phyloP scores from a whole-genome alignment of 2,888 invertebrate genomes.

The Dasypogon diadema region DNA sequence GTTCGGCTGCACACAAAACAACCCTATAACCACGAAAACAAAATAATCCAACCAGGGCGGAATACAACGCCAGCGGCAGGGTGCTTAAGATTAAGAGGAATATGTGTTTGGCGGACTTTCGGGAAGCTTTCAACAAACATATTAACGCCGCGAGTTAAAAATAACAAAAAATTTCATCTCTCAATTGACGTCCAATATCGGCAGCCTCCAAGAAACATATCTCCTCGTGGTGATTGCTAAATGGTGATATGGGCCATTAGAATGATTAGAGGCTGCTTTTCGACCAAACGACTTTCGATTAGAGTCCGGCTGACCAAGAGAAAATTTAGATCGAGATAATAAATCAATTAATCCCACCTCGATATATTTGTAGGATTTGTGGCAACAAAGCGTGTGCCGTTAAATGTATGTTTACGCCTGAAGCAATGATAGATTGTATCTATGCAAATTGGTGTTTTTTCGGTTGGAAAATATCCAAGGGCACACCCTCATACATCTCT shows the following conservation, averaged over 20 bases:
- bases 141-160: conserved; percentile 26
- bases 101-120: conserved; percentile 20
- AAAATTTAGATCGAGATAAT: no score
- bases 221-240: conserved; percentile 21
- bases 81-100: background rate
- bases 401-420: background rate
- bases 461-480: background rate
- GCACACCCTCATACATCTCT: no score
- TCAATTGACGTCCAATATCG: conserved; percentile 29
- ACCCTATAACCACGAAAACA: background rate
- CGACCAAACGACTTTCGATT: background rate
- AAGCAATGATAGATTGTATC: background rate
- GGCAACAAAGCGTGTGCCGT: no score
- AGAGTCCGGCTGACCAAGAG: no score
- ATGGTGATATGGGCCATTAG: conserved; percentile 13
- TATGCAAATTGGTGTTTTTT: background rate
- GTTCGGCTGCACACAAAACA: background rate
- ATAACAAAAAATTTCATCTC: conserved; percentile 28
- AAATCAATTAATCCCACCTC: no score
- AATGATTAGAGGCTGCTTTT: conserved; percentile 7
- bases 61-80: background rate
- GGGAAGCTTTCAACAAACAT: conserved; percentile 13
- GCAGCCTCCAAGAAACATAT: background rate
- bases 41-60: background rate
- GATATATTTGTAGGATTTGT: no score